These are phyloP conservation scores for Porites divaricata DNA, from an alignment of 92 coral and sea anemone genomes.

Conservation along the genomic window DNA sequence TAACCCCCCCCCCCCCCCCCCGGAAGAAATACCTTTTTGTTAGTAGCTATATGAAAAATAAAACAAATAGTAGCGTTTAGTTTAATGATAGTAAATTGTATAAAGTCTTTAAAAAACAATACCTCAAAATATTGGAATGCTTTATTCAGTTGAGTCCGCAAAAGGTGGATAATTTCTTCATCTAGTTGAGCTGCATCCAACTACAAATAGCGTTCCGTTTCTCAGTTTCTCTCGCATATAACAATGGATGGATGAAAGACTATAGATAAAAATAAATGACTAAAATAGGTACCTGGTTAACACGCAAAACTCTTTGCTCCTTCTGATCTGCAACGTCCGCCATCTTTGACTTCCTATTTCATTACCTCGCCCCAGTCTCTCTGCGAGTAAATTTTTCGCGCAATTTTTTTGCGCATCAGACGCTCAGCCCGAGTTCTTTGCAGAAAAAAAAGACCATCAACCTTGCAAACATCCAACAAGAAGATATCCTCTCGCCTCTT, in stretches of 20 bases:
- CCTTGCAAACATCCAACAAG: too few relatives aligned
- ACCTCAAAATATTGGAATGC: conserved; percentile 93
- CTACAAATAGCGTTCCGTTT: conserved; percentile 23
- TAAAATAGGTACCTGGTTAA: conserved; percentile 74
- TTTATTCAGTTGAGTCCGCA: conserved; percentile 63
- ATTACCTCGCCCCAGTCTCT: conserved; percentile 4
- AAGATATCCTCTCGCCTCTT: too few relatives aligned
- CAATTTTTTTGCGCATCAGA: too few relatives aligned
- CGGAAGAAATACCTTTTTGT: too few relatives aligned
- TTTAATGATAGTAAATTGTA: background rate
- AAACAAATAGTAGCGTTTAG: background rate
- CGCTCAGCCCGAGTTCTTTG: too few relatives aligned
- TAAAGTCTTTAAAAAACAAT: background rate
- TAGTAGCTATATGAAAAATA: too few relatives aligned
- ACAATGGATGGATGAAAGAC: too few relatives aligned
- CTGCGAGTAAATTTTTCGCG: background rate
- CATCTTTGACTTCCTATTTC: conserved; percentile 31
- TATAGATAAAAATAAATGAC: too few relatives aligned
- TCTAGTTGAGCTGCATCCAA: conserved; percentile 89
- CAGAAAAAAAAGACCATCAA: too few relatives aligned
- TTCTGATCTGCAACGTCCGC: conserved; percentile 42
- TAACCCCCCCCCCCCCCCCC: too few relatives aligned
- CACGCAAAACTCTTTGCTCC: conserved; percentile 88
- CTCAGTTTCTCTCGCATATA: background rate
- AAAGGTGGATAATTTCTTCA: conserved; percentile 63